Percentiles rank a stretch among this genome's conserved stretches.
Conservation (phyloP, 2,797 vertebrate genomes). For the Gadopsis marmoratus region DNA sequence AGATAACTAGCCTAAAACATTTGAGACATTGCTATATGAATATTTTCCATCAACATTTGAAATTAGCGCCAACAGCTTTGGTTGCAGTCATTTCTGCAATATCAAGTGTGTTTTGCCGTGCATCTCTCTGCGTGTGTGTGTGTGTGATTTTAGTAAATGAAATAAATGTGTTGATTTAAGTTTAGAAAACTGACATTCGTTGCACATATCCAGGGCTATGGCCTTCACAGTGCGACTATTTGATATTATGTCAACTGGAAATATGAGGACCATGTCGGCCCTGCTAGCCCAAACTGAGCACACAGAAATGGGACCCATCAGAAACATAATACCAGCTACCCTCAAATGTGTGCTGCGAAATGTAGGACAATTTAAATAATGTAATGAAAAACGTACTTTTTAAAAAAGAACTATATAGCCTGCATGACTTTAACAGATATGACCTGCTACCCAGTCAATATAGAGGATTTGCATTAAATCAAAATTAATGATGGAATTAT, state of each 20-base stretch:
- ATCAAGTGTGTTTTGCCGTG: not conserved
- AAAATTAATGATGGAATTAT: not conserved
- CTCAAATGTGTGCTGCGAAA: not conserved
- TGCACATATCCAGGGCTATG: not conserved
- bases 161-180: slow-evolving; percentile 18
- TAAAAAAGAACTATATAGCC: too few species aligned
- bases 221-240: not conserved
- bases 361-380: not conserved
- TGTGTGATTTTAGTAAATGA: slow-evolving; percentile 3
- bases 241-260: slow-evolving; percentile 9
- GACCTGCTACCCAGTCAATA: not conserved
- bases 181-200: slow-evolving; percentile 8
- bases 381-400: not conserved
- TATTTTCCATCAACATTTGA: not conserved
- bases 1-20: not conserved
- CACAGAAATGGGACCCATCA: not conserved
- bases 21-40: not conserved
- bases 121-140: not conserved
- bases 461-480: not conserved
- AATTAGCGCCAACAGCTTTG: not conserved
- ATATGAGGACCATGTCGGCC: not conserved
- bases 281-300: not conserved
- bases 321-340: not conserved
- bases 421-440: not conserved
- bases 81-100: not conserved